Evolutionary conservation across 2,888 invertebrate species (phyloP), one percentile per base, ranked within the genome.

Genomic region (Melanargia galathea): DNA sequence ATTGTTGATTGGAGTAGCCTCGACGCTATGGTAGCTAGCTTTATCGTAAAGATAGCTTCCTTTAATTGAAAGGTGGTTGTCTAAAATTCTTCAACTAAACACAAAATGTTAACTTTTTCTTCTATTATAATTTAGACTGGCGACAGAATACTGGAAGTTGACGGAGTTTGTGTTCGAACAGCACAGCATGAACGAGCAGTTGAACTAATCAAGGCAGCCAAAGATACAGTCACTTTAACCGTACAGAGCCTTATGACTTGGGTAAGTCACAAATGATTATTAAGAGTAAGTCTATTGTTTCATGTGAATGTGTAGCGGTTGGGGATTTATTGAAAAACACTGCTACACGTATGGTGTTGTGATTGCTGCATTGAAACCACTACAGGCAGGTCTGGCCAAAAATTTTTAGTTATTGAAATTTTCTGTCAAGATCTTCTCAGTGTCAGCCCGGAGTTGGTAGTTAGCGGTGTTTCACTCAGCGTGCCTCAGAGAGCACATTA

Each of bases 121-220:
- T 33, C n/a, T 26, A 20, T 56, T 55, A 35, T 54, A 35, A 22
- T 63, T 20, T 91, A 97, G 95, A 96, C 96, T 61, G 97, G 97
- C 1, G 97, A 97, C 85, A 92, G 97, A 62, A 97, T 97, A 75
- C 87, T 97, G 69, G 97, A 97, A 83, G 97, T 99, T 30, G 98
- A 98, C 79, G 98, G 97, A 10, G 93, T 95, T 30, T 97, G 98
- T 89, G 93, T 99, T 57, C 92, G 97, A 64, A 94, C 96, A 68
- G 97, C 98, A 7, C 97, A 96, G 70, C 99, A 99, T 79, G 98
- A 98, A 79, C 93, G 95, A 71, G 99, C 99, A 1, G 98, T 99
- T 11, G 96, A 97, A 84, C 95, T 97, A 10, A 99, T 99, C 78
- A 95, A 97, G 81, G 95, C 96, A 60, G 96, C 99, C 18, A 95